phyloP scores from a whole-genome alignment of 2,797 vertebrate genomes.

The Okamejei kenojei region DNA sequence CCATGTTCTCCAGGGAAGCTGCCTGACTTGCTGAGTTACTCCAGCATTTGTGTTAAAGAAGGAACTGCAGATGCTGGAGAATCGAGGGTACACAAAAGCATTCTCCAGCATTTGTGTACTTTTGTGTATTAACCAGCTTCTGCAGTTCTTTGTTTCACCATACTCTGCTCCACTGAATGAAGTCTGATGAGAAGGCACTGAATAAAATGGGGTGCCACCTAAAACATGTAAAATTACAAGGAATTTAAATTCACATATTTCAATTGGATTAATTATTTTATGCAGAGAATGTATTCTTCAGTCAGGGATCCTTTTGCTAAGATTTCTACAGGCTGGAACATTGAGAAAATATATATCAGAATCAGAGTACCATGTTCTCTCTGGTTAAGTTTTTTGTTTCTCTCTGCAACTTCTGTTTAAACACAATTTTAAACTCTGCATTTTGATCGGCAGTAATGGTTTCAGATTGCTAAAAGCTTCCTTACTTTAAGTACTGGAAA shows the following conservation, averaged over 20 bases:
- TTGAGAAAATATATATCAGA: not conserved
- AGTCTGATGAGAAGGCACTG: not conserved
- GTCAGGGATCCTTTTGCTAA: not conserved
- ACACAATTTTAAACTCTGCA: not conserved
- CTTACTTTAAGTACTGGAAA: conserved; percentile 1
- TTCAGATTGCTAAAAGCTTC: conserved; percentile 2
- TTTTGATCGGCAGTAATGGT: not conserved
- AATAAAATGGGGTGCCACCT: not conserved
- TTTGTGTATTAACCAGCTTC: too few relatives aligned
- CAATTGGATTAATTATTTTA: not conserved
- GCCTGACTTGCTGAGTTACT: too few relatives aligned
- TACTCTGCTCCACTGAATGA: not conserved
- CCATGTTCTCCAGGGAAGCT: too few relatives aligned
- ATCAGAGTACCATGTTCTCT: not conserved
- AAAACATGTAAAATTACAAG: not conserved
- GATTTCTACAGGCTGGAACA: not conserved
- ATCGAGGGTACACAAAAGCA: too few relatives aligned
- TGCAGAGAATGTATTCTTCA: not conserved
- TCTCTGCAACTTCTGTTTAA: not conserved
- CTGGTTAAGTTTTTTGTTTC: not conserved
- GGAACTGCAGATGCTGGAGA: too few relatives aligned
- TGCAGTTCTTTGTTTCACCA: too few relatives aligned
- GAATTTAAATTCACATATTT: not conserved
- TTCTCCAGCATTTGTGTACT: too few relatives aligned
- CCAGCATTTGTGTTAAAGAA: too few relatives aligned